phyloP scores from a whole-genome alignment of 2,113 vertebrate genomes.

The Prionailurus viverrinus region DNA sequence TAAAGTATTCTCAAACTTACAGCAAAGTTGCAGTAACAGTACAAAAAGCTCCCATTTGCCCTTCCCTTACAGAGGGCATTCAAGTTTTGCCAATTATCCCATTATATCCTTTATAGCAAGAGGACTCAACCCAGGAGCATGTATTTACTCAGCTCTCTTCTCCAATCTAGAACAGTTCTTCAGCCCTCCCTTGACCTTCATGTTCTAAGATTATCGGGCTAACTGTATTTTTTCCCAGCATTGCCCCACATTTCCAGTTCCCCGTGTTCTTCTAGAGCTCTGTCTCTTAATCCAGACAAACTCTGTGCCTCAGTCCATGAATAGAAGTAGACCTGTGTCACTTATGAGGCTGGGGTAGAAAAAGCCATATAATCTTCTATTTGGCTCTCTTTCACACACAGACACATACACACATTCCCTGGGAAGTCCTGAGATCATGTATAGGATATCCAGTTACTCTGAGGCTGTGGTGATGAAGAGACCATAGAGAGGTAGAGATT shows the following conservation, averaged over 20 bases:
- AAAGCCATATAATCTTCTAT: background rate
- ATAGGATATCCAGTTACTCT: background rate
- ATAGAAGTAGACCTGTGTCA: background rate
- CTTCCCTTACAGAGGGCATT: background rate
- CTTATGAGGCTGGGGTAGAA: background rate
- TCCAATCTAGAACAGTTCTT: background rate
- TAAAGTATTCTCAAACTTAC: background rate
- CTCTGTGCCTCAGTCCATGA: background rate
- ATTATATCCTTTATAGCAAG: background rate
- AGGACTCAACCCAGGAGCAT: background rate
- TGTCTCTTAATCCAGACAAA: background rate
- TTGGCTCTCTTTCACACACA: background rate
- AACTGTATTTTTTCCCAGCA: conserved; percentile 17
- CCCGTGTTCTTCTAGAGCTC: background rate
- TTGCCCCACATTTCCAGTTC: background rate
- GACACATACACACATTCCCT: background rate
- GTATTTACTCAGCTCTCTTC: conserved; percentile 1
- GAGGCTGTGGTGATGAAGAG: background rate
- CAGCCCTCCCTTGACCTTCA: background rate
- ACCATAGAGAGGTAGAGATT: background rate
- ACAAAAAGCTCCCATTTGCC: background rate
- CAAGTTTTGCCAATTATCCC: background rate
- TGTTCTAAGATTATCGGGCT: background rate
- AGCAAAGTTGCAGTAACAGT: background rate
- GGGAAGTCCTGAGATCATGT: background rate